Percentiles rank a stretch among this genome's conserved stretches.
phyloP scores from a whole-genome alignment of 2,797 vertebrate species.

The Gorsachius magnificus region DNA sequence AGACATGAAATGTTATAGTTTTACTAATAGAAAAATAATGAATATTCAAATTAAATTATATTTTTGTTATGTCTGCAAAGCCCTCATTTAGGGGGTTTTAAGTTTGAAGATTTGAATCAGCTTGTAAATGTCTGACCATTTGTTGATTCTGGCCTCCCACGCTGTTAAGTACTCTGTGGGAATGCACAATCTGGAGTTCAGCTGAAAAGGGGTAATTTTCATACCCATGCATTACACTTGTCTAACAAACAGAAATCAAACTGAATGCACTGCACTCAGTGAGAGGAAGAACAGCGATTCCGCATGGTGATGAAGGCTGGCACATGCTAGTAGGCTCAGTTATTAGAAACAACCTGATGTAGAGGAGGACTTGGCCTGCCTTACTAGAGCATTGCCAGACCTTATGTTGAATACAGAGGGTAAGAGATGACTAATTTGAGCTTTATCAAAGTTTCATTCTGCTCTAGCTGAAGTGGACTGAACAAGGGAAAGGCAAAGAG shows the following conservation, averaged over 20 bases:
- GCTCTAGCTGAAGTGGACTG: neutral
- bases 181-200: neutral
- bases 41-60: neutral
- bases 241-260: conserved; percentile 1
- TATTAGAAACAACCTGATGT: neutral
- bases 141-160: neutral
- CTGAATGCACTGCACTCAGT: neutral
- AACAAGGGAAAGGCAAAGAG: neutral
- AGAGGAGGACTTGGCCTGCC: neutral
- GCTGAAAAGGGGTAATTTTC: neutral
- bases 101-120: neutral
- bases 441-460: neutral
- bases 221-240: neutral
- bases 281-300: neutral
- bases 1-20: neutral
- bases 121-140: neutral
- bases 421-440: neutral
- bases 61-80: neutral
- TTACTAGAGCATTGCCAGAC: neutral
- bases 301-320: neutral
- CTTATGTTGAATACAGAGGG: neutral
- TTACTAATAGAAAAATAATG: neutral
- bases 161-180: neutral
- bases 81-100: neutral
- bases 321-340: neutral